Conservation (phyloP, 2,113 vertebrate genomes). For the Salvelinus namaycush region DNA sequence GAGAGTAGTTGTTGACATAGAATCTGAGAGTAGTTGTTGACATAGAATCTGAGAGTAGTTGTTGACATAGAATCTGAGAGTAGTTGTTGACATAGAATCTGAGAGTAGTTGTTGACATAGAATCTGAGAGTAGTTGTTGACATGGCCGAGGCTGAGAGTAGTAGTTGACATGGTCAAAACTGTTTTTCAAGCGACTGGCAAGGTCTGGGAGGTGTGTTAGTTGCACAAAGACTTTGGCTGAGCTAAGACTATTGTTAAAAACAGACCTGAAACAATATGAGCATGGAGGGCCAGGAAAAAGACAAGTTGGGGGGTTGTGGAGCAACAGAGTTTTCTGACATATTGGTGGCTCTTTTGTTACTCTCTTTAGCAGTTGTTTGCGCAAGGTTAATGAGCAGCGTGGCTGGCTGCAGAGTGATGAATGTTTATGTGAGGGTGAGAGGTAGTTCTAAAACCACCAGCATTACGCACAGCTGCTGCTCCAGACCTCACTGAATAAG, state of each 20-base stretch:
- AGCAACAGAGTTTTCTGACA: slow-evolving; percentile 12
- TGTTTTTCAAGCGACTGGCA: slow-evolving; percentile 2
- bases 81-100: no score
- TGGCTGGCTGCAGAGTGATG: slow-evolving; percentile 35
- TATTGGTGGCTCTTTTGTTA: slow-evolving; percentile 47
- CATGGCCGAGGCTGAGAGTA: no score
- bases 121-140: no score
- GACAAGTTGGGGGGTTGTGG: not conserved
- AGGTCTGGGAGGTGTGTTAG: not conserved
- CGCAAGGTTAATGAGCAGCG: slow-evolving; percentile 34
- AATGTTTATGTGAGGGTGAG: slow-evolving; percentile 46
- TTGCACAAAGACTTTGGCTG: slow-evolving; percentile 23
- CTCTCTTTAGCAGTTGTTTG: slow-evolving; percentile 58
- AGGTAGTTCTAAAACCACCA: slow-evolving; percentile 23
- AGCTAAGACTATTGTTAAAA: slow-evolving; percentile 27
- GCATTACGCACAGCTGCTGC: slow-evolving; percentile 19
- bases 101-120: no score
- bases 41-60: no score
- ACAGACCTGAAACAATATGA: slow-evolving; percentile 43
- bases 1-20: no score
- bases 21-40: no score
- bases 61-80: no score
- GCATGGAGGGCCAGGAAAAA: slow-evolving; percentile 36
- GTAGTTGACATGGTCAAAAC: no score
- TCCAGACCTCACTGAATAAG: not conserved